Evolutionary conservation across 2,888 invertebrate genomes (phyloP).

Genomic region (Xestobium rufovillosum): DNA sequence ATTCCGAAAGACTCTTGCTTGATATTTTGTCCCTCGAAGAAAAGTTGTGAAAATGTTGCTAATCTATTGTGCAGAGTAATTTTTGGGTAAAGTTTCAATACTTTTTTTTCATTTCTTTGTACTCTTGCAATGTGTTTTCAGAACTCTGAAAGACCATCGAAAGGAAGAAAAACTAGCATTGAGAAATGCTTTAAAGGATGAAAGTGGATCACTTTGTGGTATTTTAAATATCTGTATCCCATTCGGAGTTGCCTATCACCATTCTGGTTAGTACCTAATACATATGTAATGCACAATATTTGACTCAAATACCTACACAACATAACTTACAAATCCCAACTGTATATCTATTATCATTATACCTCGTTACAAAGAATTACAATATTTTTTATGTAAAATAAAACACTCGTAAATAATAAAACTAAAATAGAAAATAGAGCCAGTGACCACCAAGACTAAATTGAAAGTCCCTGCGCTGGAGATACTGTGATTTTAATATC

Average conservation of each 20-base stretch:
- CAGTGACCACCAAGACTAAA: neutral
- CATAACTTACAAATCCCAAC: no score
- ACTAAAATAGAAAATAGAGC: no score
- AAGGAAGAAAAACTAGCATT: slow-evolving; percentile 53
- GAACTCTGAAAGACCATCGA: slow-evolving; percentile 50
- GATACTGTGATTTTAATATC: slow-evolving; percentile 29
- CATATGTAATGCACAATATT: no score
- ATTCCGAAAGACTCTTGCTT: slow-evolving; percentile 73
- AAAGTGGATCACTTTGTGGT: slow-evolving; percentile 57
- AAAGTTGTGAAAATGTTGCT: slow-evolving; percentile 89
- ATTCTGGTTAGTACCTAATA: slow-evolving; percentile 57
- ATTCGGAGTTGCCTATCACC: slow-evolving; percentile 88
- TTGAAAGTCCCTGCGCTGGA: no score
- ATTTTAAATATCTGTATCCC: slow-evolving; percentile 60
- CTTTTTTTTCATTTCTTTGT: neutral
- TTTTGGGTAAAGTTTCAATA: slow-evolving; percentile 27
- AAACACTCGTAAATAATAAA: no score
- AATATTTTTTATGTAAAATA: no score
- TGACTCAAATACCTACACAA: no score
- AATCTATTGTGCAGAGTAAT: slow-evolving; percentile 62
- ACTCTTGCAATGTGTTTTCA: slow-evolving; percentile 29
- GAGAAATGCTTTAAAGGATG: slow-evolving; percentile 54
- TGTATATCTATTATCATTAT: no score
- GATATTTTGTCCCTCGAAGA: slow-evolving; percentile 88
- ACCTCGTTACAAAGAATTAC: no score